phyloP scores from a whole-genome alignment of 2,888 invertebrate genomes.

The Flexamia atlantica region DNA sequence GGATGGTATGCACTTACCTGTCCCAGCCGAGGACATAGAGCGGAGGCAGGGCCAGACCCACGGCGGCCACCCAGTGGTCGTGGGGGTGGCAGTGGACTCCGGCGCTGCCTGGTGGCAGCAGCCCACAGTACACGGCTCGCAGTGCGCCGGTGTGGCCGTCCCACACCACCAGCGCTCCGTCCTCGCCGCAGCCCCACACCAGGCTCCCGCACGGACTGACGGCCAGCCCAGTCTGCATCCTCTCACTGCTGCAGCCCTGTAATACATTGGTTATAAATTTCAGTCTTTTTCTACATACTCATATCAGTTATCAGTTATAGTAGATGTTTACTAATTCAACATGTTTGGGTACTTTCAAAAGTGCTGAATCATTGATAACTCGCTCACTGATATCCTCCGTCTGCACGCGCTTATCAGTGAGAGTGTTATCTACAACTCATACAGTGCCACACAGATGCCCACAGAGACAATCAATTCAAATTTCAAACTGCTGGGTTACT shows the following conservation, averaged over 20 bases:
- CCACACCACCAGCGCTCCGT: slow-evolving; percentile 81
- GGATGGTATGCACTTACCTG: slow-evolving; percentile 11
- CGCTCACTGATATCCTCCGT: no score
- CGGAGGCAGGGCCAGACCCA: slow-evolving; percentile 10
- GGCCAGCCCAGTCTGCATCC: slow-evolving; percentile 77
- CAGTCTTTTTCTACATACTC: no score
- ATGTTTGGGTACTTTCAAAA: no score
- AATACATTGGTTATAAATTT: no score
- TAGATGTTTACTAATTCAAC: no score
- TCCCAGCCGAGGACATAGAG: slow-evolving; percentile 4
- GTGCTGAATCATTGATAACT: no score
- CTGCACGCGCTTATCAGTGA: no score
- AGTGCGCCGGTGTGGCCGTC: slow-evolving; percentile 79
- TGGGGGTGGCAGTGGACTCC: slow-evolving; percentile 80
- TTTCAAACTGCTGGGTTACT: no score
- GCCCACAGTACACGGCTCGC: slow-evolving; percentile 73
- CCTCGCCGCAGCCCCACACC: slow-evolving; percentile 81
- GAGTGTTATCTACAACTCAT: no score
- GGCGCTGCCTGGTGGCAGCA: slow-evolving; percentile 69
- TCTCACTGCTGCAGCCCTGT: slow-evolving; percentile 71
- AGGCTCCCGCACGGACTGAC: slow-evolving; percentile 81
- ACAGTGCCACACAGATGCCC: no score
- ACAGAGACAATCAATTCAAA: no score
- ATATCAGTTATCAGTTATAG: no score
- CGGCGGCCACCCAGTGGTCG: slow-evolving; percentile 79